Conservation (phyloP, 2,888 invertebrate species). For the Tipula unca region DNA sequence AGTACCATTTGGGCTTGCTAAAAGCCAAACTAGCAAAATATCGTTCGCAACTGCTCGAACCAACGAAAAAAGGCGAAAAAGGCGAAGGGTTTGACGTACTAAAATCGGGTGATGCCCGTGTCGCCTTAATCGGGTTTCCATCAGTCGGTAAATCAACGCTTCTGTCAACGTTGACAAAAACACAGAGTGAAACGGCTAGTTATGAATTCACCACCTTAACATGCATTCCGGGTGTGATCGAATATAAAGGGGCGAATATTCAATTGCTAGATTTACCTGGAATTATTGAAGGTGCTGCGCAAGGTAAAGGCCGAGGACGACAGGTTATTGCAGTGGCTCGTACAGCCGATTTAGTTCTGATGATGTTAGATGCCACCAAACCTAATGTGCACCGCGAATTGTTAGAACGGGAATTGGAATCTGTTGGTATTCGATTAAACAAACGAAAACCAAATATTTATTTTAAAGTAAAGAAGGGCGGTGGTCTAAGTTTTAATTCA, state of each 20-base stretch:
- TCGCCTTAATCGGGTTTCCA: conserved; percentile 96
- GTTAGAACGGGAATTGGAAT: conserved; percentile 90
- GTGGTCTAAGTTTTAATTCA: conserved; percentile 93
- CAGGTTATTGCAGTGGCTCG: conserved; percentile 98
- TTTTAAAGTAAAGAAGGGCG: conserved; percentile 94
- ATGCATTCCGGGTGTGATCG: conserved; percentile 98
- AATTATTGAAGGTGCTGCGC: conserved; percentile 98
- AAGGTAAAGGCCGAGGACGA: conserved; percentile 83
- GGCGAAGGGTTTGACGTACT: conserved; percentile 98
- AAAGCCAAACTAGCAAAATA: conserved; percentile 97
- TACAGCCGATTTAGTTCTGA: conserved; percentile 93
- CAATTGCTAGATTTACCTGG: conserved; percentile 97
- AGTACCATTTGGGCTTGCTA: conserved; percentile 94
- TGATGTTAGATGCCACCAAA: conserved; percentile 99
- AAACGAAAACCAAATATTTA: conserved; percentile 95
- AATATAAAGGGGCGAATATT: conserved; percentile 97
- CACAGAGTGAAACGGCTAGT: conserved; percentile 92
- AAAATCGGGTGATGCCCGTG: conserved; percentile 97
- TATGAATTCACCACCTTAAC: conserved; percentile 99
- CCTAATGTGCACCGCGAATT: conserved; percentile 89
- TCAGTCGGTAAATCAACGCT: conserved; percentile 96
- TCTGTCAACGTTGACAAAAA: conserved; percentile 88
- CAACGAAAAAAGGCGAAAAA: conserved; percentile 88
- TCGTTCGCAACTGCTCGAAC: conserved; percentile 88
- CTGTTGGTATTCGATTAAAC: conserved; percentile 95